Percentiles rank a stretch among this genome's conserved stretches.
These are phyloP conservation scores for Pseudolaguvia tuberculata DNA, from an alignment of 2,113 vertebrate genomes.

Conservation along the genomic window DNA sequence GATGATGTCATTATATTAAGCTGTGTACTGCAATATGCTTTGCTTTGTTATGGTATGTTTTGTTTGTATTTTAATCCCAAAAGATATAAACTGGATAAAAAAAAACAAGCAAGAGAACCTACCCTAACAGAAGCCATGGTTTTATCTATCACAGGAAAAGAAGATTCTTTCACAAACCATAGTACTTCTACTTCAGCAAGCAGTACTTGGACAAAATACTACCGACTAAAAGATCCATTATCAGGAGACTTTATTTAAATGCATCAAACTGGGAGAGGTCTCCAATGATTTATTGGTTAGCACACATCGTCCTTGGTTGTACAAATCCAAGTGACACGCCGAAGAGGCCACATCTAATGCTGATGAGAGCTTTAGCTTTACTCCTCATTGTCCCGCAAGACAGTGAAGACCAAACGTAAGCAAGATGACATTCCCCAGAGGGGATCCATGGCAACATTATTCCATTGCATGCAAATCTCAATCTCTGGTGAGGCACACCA, in stretches of 20 bases:
- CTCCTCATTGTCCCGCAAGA: conserved; percentile 26
- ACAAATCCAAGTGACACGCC: conserved; percentile 27
- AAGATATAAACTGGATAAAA: background rate
- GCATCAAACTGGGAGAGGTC: conserved; percentile 2
- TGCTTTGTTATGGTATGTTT: background rate
- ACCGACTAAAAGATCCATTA: conserved; percentile 18
- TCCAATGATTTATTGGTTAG: conserved; percentile 32
- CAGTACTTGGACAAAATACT: background rate
- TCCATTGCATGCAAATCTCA: conserved; percentile 40
- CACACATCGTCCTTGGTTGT: conserved; percentile 10
- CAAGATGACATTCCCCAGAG: conserved; percentile 29
- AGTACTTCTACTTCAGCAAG: background rate
- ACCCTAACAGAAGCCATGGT: background rate
- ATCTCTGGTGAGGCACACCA: conserved; percentile 20
- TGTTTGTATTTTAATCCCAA: background rate
- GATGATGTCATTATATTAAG: background rate
- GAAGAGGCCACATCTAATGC: conserved; percentile 9
- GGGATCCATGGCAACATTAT: conserved; percentile 36
- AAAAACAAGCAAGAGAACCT: background rate
- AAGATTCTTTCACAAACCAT: background rate
- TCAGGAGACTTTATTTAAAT: conserved; percentile 27
- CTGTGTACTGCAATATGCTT: background rate
- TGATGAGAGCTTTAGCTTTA: conserved; percentile 21
- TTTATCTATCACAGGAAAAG: background rate
- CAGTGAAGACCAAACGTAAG: conserved; percentile 20